Evolutionary conservation across 2,113 vertebrate species (phyloP).

Genomic region (Pogonocichla stellata): DNA sequence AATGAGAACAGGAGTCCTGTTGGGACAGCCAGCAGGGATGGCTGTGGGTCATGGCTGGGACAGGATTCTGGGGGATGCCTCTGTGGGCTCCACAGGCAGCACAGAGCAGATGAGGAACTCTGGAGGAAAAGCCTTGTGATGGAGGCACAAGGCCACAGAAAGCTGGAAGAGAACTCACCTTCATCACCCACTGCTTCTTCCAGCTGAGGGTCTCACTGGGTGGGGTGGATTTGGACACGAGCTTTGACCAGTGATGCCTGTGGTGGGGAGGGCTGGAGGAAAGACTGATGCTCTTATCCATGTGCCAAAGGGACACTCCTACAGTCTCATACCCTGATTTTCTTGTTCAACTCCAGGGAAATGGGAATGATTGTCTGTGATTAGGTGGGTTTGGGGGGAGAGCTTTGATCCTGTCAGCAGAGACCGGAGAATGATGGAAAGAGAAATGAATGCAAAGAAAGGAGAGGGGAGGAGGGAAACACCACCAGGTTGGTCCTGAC

Average conservation of each 20-base stretch:
- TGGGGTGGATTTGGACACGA: accelerated
- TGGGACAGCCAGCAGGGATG: neutral
- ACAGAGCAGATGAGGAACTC: no score
- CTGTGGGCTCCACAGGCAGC: neutral
- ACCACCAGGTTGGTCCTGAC: neutral
- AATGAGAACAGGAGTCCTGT: neutral
- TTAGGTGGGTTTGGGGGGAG: neutral
- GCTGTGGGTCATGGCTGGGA: neutral
- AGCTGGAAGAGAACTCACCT: neutral
- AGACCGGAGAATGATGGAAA: neutral
- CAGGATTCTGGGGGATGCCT: neutral
- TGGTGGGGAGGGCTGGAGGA: neutral
- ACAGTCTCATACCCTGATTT: neutral
- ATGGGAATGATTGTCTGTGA: neutral
- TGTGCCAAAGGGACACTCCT: neutral
- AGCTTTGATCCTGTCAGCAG: neutral
- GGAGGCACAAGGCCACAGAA: neutral
- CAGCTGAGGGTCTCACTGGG: accelerated
- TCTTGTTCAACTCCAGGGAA: neutral
- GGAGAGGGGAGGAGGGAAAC: neutral
- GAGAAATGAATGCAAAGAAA: neutral
- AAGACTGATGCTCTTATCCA: neutral
- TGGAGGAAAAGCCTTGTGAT: neutral
- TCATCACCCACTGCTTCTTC: accelerated
- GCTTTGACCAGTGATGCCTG: neutral